Percentiles rank a stretch among this genome's conserved stretches.
phyloP scores from a whole-genome alignment of 30 jellyfish, hydroid and myxozoan species.

The Aurelia sp. region DNA sequence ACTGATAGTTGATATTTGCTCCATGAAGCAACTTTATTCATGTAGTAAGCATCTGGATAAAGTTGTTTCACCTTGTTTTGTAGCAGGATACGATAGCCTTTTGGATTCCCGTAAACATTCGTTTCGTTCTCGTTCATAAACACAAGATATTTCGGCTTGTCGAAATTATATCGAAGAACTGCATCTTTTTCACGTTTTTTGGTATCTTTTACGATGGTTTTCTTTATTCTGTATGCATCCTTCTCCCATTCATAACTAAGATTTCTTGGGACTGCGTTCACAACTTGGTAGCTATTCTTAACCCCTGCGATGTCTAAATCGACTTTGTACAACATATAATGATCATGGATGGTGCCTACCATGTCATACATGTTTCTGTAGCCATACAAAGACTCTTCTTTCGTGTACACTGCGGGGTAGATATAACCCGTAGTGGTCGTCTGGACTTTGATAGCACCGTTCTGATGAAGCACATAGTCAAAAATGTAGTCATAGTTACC shows the following conservation, averaged over 20 bases:
- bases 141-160: conserved; percentile 70
- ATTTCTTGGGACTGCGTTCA: conserved; percentile 52
- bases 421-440: conserved; percentile 74
- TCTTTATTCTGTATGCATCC: conserved; percentile 31
- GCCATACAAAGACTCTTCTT: conserved; percentile 59
- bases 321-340: conserved; percentile 63
- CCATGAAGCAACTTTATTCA: conserved; percentile 41
- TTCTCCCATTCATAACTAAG: conserved; percentile 48
- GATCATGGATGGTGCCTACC: conserved; percentile 77
- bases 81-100: conserved; percentile 62
- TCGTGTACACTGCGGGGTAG: conserved; percentile 35
- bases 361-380: conserved; percentile 15
- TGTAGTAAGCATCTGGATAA: conserved; percentile 46
- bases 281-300: conserved; percentile 69
- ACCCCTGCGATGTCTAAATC: conserved; percentile 79
- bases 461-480: conserved; percentile 61
- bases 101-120: conserved; percentile 65
- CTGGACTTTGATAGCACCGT: conserved; percentile 60
- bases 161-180: conserved; percentile 45
- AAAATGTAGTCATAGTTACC: conserved; percentile 65
- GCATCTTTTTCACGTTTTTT: conserved; percentile 76
- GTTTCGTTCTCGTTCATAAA: conserved; percentile 48
- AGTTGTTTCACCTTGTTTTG: conserved; percentile 60
- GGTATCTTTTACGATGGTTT: conserved; percentile 22
- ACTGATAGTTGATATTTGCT: conserved; percentile 63